Evolutionary conservation across 2,888 invertebrate species (phyloP).

Genomic region (Macrosiphum euphorbiae): DNA sequence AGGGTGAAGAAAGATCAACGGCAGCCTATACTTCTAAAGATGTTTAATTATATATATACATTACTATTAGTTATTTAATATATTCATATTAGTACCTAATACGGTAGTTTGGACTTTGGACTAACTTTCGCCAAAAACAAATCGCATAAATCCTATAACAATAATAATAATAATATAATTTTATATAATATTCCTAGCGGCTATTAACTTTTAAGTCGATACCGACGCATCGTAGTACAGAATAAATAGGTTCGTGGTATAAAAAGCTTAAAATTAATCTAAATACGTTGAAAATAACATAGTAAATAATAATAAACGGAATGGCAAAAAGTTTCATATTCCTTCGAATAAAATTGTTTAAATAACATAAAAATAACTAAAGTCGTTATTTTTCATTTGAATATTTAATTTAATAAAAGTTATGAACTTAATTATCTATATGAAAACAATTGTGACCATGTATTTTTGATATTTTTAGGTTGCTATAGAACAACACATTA

Average conservation of each 20-base stretch:
- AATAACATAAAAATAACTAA: neutral
- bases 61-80: neutral
- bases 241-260: neutral
- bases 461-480: neutral
- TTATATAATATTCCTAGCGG: neutral
- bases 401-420: neutral
- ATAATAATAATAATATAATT: neutral
- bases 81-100: too few species aligned
- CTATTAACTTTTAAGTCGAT: neutral
- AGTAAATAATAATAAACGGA: neutral
- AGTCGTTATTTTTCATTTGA: neutral
- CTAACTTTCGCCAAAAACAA: neutral
- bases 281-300: neutral
- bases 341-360: neutral
- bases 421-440: too few species aligned
- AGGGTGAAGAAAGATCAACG: neutral
- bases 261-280: neutral
- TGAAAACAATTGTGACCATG: too few species aligned
- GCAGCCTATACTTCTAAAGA: neutral
- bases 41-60: neutral
- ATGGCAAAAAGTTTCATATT: neutral
- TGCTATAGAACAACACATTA: neutral
- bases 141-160: neutral
- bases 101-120: neutral
- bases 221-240: neutral